phyloP scores from a whole-genome alignment of 2,113 vertebrate species.

The Phalacrocorax brasilianus region DNA sequence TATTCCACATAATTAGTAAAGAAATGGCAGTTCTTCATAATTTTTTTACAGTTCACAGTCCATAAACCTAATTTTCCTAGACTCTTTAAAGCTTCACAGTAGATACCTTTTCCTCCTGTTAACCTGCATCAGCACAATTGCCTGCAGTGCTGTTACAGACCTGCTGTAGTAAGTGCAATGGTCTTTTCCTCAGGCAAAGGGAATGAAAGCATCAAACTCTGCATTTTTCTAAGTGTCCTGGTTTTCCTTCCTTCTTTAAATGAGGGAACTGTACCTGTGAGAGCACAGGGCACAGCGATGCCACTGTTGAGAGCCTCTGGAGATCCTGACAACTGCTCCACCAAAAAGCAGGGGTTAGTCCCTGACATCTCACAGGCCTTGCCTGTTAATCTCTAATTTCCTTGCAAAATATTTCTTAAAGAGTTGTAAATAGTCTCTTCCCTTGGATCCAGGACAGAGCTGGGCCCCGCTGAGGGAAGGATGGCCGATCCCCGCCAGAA shows the following conservation, averaged over 20 bases:
- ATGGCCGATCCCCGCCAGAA: accelerated
- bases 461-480: accelerated
- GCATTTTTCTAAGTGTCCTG: not conserved
- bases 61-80: not conserved
- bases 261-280: not conserved
- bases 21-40: not conserved
- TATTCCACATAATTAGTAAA: not conserved
- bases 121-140: not conserved
- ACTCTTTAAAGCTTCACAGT: not conserved
- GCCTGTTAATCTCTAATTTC: not conserved
- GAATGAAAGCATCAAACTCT: not conserved
- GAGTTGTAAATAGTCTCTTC: not conserved
- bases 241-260: not conserved
- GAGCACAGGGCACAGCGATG: accelerated
- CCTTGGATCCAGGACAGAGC: not conserved
- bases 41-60: not conserved
- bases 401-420: not conserved
- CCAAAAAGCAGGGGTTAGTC: not conserved
- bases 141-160: not conserved
- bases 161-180: not conserved
- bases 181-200: not conserved
- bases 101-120: not conserved
- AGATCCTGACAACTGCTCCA: not conserved
- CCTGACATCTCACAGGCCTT: not conserved
- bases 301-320: not conserved